A percentile compares a stretch with the other conserved stretches of the same genome.
Evolutionary conservation across 2,888 invertebrate species (phyloP).

Genomic region (Homarus gammarus): DNA sequence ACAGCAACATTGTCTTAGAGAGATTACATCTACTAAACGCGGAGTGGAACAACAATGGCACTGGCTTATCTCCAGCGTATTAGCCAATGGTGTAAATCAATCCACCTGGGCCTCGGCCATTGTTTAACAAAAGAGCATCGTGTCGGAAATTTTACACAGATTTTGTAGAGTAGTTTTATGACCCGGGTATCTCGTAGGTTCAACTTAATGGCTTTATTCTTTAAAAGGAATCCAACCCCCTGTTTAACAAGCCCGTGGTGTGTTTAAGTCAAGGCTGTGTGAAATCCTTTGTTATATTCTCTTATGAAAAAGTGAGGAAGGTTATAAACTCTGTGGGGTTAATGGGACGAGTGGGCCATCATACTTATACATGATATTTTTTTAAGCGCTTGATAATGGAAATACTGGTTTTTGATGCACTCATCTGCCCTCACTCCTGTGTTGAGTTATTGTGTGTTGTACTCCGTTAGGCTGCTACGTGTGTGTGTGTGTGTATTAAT

Average conservation of each 20-base stretch:
- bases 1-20: constrained; percentile 49
- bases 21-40: constrained; percentile 67
- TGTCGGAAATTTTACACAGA: constrained; percentile 52
- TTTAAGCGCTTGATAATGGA: not conserved
- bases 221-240: constrained; percentile 57
- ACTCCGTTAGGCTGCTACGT: too few relatives aligned
- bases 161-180: constrained; percentile 67
- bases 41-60: constrained; percentile 44
- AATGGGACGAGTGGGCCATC: constrained; percentile 23
- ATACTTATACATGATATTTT: not conserved
- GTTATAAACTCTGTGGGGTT: constrained; percentile 36
- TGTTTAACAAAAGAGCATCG: constrained; percentile 60
- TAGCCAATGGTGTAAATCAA: constrained; percentile 60
- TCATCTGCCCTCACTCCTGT: too few relatives aligned
- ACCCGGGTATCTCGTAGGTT: constrained; percentile 34
- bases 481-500: too few relatives aligned
- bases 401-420: not conserved
- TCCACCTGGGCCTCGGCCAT: constrained; percentile 44
- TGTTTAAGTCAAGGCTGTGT: constrained; percentile 48
- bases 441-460: too few relatives aligned
- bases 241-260: constrained; percentile 57
- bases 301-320: constrained; percentile 24
- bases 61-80: constrained; percentile 58
- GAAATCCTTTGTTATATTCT: constrained; percentile 61
- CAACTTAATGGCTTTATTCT: constrained; percentile 67